These are phyloP conservation scores for Melieria crassipennis DNA, from an alignment of 2,888 invertebrate genomes.

Conservation along the genomic window DNA sequence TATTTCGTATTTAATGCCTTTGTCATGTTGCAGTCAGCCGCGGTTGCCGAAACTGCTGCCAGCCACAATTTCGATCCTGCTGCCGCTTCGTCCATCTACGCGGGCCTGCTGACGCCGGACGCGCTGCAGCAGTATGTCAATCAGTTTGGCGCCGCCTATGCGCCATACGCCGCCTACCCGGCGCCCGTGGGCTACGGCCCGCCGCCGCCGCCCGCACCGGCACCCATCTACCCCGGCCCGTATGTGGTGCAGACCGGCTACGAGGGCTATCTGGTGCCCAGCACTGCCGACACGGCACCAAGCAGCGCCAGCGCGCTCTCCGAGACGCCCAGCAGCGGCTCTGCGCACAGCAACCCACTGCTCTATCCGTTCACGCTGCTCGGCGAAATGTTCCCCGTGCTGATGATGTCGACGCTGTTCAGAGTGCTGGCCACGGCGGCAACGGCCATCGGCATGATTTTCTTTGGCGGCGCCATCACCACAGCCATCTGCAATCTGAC, in stretches of 20 bases:
- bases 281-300: slow-evolving; percentile 41
- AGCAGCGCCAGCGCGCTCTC: slow-evolving; percentile 37
- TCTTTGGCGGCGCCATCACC: slow-evolving; percentile 69
- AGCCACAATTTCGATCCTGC: slow-evolving; percentile 54
- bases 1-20: not conserved
- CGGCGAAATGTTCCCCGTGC: slow-evolving; percentile 51
- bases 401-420: slow-evolving; percentile 61
- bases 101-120: slow-evolving; percentile 59
- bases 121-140: slow-evolving; percentile 62
- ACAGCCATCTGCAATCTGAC: slow-evolving; percentile 70
- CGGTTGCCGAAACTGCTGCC: slow-evolving; percentile 47
- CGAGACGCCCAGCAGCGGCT: slow-evolving; percentile 31
- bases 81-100: slow-evolving; percentile 52
- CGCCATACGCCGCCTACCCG: slow-evolving; percentile 48
- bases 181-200: slow-evolving; percentile 46
- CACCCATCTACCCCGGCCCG: slow-evolving; percentile 48
- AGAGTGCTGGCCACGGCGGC: slow-evolving; percentile 65
- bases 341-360: slow-evolving; percentile 34
- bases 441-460: slow-evolving; percentile 65
- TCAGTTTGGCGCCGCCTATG: slow-evolving; percentile 56
- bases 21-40: not conserved
- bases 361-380: slow-evolving; percentile 46
- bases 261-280: slow-evolving; percentile 66
- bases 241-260: slow-evolving; percentile 65
- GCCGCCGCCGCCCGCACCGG: slow-evolving; percentile 45